Base-by-base conservation (phyloP, 2,113 vertebrate genomes). In the Turdus rufiventris region DNA sequence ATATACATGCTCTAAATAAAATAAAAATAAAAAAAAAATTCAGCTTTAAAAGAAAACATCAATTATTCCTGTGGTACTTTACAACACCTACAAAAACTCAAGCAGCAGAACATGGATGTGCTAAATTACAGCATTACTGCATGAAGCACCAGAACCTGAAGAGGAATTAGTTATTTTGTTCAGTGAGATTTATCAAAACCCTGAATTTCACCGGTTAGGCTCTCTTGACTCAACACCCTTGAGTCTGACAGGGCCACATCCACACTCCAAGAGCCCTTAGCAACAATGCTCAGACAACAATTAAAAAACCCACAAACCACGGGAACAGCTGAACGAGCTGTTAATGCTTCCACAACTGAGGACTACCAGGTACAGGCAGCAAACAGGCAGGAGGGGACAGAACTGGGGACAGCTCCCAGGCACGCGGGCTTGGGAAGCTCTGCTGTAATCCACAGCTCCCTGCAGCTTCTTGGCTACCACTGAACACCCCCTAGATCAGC, bases 1-100 rank as follows among this genome's bases (percentile, higher is more conserved):
- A 99, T 97, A 99, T 98, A 97, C 98, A 99, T 38, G 99, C 98
- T 96, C 99, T 99, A 97, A 81, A 92, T 33, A 83, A 53, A 15
- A 86, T 75, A 23, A n/a, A 8, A 23, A 9, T 54, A 8, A 56
- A 34, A 14, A 11, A 6, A 8, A 62, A 42, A 81, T 5, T 65
- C 13, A 91, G 23, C 14, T 90, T 71, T 62, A 42, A 31, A 47
- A 70, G 10, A 77, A 53, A 68, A 11, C 40, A 40, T 40, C 40
- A 40, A 40, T 12, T n/a, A 77, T 19, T 83, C 66, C 25, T 15
- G 8, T 1, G 1, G 24, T n/a, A 68, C 17, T 60, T 53, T 9
- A 48, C 18, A 77, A 43, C 11, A 80, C 8, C 7, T 10, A 26
- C 18, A 76, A 57, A 42, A 96, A 62, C 8, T 21, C 18, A 66